phyloP scores from a whole-genome alignment of 2,888 invertebrate genomes.

The Anagyrus pseudococci region DNA sequence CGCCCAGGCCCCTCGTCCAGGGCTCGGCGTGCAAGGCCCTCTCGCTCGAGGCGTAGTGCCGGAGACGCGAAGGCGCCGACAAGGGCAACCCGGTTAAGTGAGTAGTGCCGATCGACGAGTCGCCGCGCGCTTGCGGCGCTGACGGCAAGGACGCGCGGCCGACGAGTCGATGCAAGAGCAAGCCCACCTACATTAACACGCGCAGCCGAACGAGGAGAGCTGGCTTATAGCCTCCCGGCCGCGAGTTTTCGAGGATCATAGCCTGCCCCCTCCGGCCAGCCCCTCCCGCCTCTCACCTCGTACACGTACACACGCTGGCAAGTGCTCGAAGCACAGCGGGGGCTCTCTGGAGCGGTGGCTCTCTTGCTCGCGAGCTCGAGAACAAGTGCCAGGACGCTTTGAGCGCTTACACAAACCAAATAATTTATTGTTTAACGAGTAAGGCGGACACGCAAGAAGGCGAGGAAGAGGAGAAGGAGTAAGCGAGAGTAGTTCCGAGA shows the following conservation, averaged over 20 bases:
- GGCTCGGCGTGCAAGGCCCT: slow-evolving; percentile 53
- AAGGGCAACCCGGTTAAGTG: no score
- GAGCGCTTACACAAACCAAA: slow-evolving; percentile 61
- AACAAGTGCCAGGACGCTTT: slow-evolving; percentile 61
- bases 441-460: slow-evolving; percentile 10
- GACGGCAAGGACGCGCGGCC: slow-evolving; percentile 25
- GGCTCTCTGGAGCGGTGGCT: slow-evolving; percentile 28
- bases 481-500: slow-evolving; percentile 10
- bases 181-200: slow-evolving; percentile 9
- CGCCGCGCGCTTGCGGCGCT: no score
- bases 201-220: no score
- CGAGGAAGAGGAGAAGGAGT: slow-evolving; percentile 22
- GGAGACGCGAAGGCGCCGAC: slow-evolving; percentile 11
- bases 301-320: no score
- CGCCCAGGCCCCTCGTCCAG: slow-evolving; percentile 69
- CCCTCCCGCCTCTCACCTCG: slow-evolving; percentile 6
- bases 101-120: no score
- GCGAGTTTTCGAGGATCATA: background rate
- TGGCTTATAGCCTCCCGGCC: slow-evolving; percentile 7
- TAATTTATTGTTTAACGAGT: slow-evolving; percentile 62
- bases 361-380: slow-evolving; percentile 8
- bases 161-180: background rate
- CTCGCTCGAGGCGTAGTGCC: slow-evolving; percentile 62
- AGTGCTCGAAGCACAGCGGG: no score
- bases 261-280: background rate